Conservation (phyloP, 2,797 vertebrate species). For the Premnoplex brunnescens region DNA sequence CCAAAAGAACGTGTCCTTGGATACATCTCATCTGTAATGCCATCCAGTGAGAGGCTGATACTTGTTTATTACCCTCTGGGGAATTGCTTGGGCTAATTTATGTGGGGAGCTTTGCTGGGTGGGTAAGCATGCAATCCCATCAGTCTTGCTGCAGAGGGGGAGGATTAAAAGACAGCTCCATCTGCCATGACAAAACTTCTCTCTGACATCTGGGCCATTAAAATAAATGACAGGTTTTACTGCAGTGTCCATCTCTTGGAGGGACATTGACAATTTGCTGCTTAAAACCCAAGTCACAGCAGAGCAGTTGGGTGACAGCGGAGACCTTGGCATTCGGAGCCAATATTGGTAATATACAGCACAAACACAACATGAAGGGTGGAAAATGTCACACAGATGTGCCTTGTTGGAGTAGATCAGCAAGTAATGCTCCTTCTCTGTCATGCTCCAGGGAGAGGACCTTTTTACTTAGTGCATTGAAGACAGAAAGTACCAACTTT, state of each 20-base stretch:
- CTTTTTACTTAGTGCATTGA: neutral
- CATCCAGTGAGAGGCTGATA: neutral
- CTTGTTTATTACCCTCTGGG: slow-evolving; percentile 43
- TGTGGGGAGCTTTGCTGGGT: neutral
- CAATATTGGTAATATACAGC: slow-evolving; percentile 25
- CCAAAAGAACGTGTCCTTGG: neutral
- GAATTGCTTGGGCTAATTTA: slow-evolving; percentile 56
- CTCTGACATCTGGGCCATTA: slow-evolving; percentile 22
- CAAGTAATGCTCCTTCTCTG: slow-evolving; percentile 9
- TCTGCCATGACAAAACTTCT: slow-evolving; percentile 23
- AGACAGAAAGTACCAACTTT: neutral
- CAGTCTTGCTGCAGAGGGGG: neutral
- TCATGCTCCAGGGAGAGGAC: neutral
- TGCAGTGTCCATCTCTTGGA: slow-evolving; percentile 5
- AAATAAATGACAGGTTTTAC: slow-evolving; percentile 43
- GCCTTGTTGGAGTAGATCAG: neutral
- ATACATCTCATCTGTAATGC: neutral
- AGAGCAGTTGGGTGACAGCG: neutral
- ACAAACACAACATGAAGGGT: neutral
- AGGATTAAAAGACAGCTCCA: slow-evolving; percentile 31
- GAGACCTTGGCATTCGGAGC: slow-evolving; percentile 7
- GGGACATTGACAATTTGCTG: neutral
- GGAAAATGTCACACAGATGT: slow-evolving; percentile 8
- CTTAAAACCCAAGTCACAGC: slow-evolving; percentile 32
- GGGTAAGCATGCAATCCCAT: neutral